Percentiles rank a stretch among this genome's conserved stretches.
These are phyloP conservation scores for Acanthosepion esculentum DNA, from an alignment of 2,888 invertebrate species.

Conservation along the genomic window DNA sequence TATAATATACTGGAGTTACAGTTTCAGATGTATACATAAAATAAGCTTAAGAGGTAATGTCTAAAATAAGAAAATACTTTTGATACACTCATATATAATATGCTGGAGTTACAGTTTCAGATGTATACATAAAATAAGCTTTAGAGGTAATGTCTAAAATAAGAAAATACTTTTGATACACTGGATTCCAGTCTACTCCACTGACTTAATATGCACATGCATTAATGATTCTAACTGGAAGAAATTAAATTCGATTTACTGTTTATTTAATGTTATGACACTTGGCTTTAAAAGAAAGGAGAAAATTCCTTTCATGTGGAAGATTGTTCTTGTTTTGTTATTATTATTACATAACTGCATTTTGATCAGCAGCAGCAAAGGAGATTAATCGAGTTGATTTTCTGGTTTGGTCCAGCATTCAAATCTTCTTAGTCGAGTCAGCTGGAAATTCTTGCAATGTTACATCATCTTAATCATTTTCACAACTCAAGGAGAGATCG, in stretches of 20 bases:
- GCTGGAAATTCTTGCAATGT: neutral
- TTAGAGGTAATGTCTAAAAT: too few species aligned
- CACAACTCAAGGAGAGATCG: neutral
- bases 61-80: too few species aligned
- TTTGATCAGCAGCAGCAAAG: neutral
- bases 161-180: too few species aligned
- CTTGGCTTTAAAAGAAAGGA: neutral
- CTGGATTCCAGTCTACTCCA: neutral
- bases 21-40: too few species aligned
- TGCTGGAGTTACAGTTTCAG: too few species aligned
- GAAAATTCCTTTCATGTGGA: neutral
- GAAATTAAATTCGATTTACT: constrained; percentile 5
- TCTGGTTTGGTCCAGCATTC: neutral
- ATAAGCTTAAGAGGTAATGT: too few species aligned
- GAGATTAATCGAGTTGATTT: neutral
- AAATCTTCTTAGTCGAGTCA: neutral
- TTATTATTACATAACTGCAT: neutral
- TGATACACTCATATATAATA: too few species aligned
- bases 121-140: too few species aligned
- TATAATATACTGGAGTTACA: too few species aligned
- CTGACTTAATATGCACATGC: neutral
- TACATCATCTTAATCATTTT: neutral
- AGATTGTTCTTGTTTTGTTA: neutral
- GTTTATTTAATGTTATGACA: neutral
- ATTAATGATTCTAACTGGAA: constrained; percentile 14